phyloP scores from a whole-genome alignment of 1,140 invertebrate species.

The Stratiolaelaps scimitus region DNA sequence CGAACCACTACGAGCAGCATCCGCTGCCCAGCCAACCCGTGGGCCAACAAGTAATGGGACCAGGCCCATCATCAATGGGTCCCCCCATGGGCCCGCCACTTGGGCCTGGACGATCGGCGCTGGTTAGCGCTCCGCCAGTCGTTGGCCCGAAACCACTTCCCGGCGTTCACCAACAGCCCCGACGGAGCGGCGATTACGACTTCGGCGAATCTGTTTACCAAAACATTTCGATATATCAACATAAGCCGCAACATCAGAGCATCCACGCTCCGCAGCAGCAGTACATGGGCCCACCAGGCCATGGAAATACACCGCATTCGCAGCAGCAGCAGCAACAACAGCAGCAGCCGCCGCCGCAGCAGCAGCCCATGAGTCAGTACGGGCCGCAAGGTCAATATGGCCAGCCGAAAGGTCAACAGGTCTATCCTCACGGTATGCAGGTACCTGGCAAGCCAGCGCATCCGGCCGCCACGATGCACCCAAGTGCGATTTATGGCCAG shows the following conservation, averaged over 20 bases:
- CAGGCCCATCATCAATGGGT: conserved; percentile 37
- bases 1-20: conserved; percentile 24
- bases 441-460: conserved; percentile 21
- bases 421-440: conserved; percentile 28
- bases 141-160: conserved; percentile 33
- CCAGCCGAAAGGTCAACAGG: neutral
- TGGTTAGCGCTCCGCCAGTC: conserved; percentile 36
- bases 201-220: conserved; percentile 38
- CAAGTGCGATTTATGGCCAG: conserved; percentile 12
- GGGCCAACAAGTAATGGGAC: conserved; percentile 32
- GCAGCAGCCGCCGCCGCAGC: conserved; percentile 32
- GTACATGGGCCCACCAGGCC: neutral
- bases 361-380: conserved; percentile 10
- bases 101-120: conserved; percentile 34
- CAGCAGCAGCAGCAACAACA: conserved; percentile 34
- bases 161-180: conserved; percentile 34
- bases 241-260: conserved; percentile 29
- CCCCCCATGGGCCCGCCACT: conserved; percentile 37
- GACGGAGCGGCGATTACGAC: conserved; percentile 34
- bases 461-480: conserved; percentile 31
- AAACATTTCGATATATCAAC: conserved; percentile 38
- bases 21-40: neutral
- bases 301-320: conserved; percentile 30
- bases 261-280: conserved; percentile 16
- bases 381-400: neutral